These are phyloP conservation scores for Drosophila nr. fundita DNA, from an alignment of 2,888 invertebrate genomes.

Conservation along the genomic window DNA sequence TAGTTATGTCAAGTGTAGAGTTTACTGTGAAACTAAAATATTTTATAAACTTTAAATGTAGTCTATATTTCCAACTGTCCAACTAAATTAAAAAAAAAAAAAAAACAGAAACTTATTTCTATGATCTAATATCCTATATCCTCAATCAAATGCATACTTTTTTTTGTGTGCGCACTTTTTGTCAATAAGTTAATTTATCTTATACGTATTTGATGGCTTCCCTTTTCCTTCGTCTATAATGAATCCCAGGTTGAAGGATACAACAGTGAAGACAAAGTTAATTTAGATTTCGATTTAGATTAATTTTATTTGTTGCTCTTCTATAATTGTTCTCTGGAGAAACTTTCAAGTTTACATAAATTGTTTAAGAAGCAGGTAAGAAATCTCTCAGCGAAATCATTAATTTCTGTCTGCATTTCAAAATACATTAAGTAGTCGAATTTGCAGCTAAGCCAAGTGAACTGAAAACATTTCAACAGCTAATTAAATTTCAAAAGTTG, in stretches of 20 bases:
- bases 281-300: neutral
- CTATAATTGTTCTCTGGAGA: neutral
- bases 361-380: constrained; percentile 1
- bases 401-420: constrained; percentile 4
- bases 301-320: neutral
- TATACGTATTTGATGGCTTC: constrained; percentile 4
- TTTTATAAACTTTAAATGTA: neutral
- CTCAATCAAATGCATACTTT: neutral
- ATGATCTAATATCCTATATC: neutral
- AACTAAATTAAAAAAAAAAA: neutral
- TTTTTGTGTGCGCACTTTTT: constrained; percentile 17
- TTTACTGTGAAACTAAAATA: neutral
- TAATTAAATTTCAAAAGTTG: constrained; percentile 49
- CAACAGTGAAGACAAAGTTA: neutral
- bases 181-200: constrained; percentile 60
- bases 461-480: constrained; percentile 47
- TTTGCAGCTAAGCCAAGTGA: constrained; percentile 26
- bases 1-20: neutral
- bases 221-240: neutral
- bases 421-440: constrained; percentile 27
- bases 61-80: neutral
- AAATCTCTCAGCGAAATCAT: constrained; percentile 20
- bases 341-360: neutral
- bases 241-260: neutral
- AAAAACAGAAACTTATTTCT: neutral